Evolutionary conservation across 2,888 invertebrate genomes (phyloP).

Genomic region (Sinopyrophorus schimmeli): DNA sequence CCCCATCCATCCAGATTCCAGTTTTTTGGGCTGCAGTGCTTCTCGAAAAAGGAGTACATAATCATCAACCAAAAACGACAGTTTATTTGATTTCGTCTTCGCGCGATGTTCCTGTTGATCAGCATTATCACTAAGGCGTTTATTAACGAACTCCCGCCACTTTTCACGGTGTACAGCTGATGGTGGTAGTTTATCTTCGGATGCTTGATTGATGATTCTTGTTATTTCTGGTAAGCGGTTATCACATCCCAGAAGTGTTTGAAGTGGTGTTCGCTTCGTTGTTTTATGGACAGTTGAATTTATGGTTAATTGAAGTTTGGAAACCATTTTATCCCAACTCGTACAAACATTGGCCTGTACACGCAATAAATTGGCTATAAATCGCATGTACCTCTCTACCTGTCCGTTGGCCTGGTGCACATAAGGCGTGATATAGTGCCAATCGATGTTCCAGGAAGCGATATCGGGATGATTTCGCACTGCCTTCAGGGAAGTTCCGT

Average conservation of each 20-base stretch:
- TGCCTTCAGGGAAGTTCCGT: constrained; percentile 1
- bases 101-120: background rate
- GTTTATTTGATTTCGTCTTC: background rate
- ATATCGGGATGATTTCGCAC: constrained; percentile 3
- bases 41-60: background rate
- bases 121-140: background rate
- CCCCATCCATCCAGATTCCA: too few relatives aligned
- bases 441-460: constrained; percentile 3
- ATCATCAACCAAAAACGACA: background rate
- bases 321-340: background rate
- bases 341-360: background rate
- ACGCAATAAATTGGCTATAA: background rate
- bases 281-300: constrained; percentile 1
- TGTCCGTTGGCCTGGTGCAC: constrained; percentile 4
- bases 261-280: background rate
- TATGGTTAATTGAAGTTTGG: background rate
- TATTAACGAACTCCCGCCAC: constrained; percentile 1
- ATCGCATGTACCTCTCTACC: background rate
- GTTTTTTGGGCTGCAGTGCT: too few relatives aligned
- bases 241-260: background rate
- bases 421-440: background rate
- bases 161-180: too few relatives aligned
- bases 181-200: background rate
- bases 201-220: constrained; percentile 2
- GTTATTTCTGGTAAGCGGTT: background rate